Base-by-base conservation (phyloP, 2,888 invertebrate species). In the Drosophila pseudotakahashii region DNA sequence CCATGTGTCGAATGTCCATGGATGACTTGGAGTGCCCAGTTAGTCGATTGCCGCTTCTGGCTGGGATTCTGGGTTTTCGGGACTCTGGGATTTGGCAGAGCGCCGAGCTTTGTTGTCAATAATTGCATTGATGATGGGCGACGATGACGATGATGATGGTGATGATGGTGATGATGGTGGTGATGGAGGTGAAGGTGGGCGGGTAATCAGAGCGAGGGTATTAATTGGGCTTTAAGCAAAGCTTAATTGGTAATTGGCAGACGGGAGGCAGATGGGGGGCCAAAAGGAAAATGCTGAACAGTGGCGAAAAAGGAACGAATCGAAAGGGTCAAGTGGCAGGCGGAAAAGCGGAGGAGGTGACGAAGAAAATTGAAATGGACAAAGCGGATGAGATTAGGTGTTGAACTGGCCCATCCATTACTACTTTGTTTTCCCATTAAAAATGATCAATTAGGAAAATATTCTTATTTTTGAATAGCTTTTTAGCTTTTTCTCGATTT, bases 181-280 rank as follows among this genome's bases (percentile, higher is more conserved):
- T 32, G 32, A 10, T 1, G 32, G 32, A 9, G 32, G 32, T 32
- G 32, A 10, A 11, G 32, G 39, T 42, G 30, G 42, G 63, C 11
- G 52, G 47, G 48, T 39, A 37, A 55, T 54, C 42, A 51, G 44
- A 52, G 52, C 39, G 52, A 42, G 67, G 67, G 52, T 57, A 84
- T 86, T 87, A 87, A 82, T 82, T 81, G 87, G 77, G 81, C 84
- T 76, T 86, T 86, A 87, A 87, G 79, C 79, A 79, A 77, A 74
- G 76, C 87, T 86, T 82, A 82, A 82, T 82, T 82, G 82, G 63
- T 87, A 87, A 86, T 82, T 83, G 73, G 64, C 66, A 60, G 76
- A 68, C 54, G 51, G 60, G 19, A 2, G 5, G 32, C 9, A 3
- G 19, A 19, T 10, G 32, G 32, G 10, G 26, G 36, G 32, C 11